Base-by-base conservation (phyloP, 2,888 invertebrate species). In the Pristionchus exspectatus region DNA sequence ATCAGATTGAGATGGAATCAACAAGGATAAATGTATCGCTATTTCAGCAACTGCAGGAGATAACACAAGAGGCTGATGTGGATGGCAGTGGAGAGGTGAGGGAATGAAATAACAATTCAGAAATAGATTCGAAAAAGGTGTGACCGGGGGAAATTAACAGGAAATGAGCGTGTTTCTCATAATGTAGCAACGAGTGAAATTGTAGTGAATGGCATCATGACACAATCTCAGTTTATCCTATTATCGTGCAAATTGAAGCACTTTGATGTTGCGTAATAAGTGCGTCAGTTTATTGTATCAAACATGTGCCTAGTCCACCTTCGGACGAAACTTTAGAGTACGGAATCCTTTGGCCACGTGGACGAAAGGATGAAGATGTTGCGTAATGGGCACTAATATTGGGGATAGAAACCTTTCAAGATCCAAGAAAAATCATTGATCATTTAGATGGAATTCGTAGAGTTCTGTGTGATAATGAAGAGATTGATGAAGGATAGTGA, bases 381-480 rank as follows among this genome's bases (percentile, higher is more conserved):
- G 38, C 38, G 74, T 24, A 38, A 38, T 24, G 38, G 30, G 10
- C 10, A 69, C 14, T 5, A 27, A 30, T 69, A 9, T n/a, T 2
- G 63, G n/a, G 63, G 63, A 66, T 18, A n/a, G 7, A 66, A 18
- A 66, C 24, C 18, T n/a, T 66, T 3, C 2, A 66, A 66, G 2
- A 59, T 59, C 21, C 1, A 27, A 24, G 66, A 66, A 66, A 66
- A 66, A n/a, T n/a, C 27, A 66, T 12, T 24, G 66, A 69, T 54
- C 30, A 33, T 69, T 50, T 56, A 74, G 77, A 88, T 88, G 74
- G 88, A 88, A n/a, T 89, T 89, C 66, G 66, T 50, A 0, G 89
- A 89, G 66, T 89, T 89, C 44, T 89, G 89, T 12, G 89, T 89
- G 50, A 89, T 89, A 50, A 89, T 89, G 89, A 89, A 89, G 66